Evolutionary conservation across 2,888 invertebrate genomes (phyloP), one percentile per base, ranked within the genome.

Genomic region (Synanthedon tipuliformis): DNA sequence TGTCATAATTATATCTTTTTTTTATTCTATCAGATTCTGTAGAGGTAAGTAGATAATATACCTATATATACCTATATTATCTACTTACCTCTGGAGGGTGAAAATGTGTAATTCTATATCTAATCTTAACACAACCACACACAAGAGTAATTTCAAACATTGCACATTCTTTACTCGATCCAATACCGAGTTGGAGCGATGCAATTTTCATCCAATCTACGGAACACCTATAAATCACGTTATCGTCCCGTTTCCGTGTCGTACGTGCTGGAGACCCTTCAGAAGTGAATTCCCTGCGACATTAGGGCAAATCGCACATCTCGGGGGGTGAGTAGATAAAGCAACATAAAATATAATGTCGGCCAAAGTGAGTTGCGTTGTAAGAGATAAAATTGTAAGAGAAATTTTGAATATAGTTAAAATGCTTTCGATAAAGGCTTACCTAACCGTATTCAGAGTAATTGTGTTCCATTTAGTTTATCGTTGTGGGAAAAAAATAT

Each of bases 251-350:
- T n/a, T 8, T 8, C 15, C 45, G 45, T 45, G 13, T 15, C 45
- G 45, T 15, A 45, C 45, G 45, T 45, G 15, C 45, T 45, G 13
- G 15, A 45, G 45, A 45, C 45, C 45, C n/a, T 34, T 45, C 13
- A 45, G 56, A 57, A 63, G 64, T 61, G 63, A 65, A 64, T 64
- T 63, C 64, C 58, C 66, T 60, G 61, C 59, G 63, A 71, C 71
- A 70, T 71, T 69, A 70, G 65, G 61, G 59, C 59, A 64, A 68
- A 71, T 71, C 71, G 65, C 67, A 68, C 67, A 68, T 71, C 69
- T 70, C 63, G 62, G 62, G 34, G 65, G 64, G 60, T 57, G 63
- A 58, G 56, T 55, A 65, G 70, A 71, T 70, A 70, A 68, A 67
- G 62, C 65, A 60, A 53, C 66, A 57, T 68, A 66, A 70, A 72